phyloP scores from a whole-genome alignment of 2,113 vertebrate genomes.

The Ictidomys tridecemlineatus region DNA sequence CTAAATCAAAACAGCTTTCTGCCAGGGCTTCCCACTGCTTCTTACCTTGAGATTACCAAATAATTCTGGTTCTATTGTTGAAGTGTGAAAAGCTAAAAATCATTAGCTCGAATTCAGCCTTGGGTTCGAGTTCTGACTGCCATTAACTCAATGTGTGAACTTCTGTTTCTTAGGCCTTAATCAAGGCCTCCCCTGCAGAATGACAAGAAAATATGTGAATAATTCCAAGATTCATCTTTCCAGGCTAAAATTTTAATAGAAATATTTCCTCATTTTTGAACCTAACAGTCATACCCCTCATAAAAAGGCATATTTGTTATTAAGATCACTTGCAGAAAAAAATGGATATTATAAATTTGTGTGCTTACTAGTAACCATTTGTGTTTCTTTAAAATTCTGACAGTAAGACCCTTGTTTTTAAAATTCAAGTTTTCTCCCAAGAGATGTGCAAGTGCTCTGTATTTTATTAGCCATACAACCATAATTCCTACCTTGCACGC shows the following conservation, averaged over 20 bases:
- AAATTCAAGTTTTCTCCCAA: neutral
- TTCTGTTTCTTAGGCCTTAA: neutral
- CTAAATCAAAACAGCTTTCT: slow-evolving; percentile 39
- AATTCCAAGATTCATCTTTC: neutral
- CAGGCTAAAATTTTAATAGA: neutral
- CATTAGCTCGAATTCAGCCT: neutral
- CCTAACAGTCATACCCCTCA: neutral
- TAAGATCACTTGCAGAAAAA: neutral
- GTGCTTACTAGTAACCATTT: neutral
- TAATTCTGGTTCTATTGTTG: neutral
- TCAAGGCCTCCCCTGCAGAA: neutral
- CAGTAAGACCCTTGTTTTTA: neutral
- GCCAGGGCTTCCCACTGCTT: neutral
- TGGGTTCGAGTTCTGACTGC: neutral
- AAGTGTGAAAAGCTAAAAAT: neutral
- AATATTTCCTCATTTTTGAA: neutral
- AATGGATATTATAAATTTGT: neutral
- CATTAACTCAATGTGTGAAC: neutral
- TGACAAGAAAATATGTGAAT: neutral
- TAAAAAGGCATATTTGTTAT: neutral
- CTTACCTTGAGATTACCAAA: neutral
- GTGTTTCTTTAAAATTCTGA: neutral
- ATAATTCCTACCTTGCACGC: neutral
- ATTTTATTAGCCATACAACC: neutral
- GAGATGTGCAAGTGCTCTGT: neutral